Base-by-base conservation (phyloP, 2,888 invertebrate species). In the Biston betularia region DNA sequence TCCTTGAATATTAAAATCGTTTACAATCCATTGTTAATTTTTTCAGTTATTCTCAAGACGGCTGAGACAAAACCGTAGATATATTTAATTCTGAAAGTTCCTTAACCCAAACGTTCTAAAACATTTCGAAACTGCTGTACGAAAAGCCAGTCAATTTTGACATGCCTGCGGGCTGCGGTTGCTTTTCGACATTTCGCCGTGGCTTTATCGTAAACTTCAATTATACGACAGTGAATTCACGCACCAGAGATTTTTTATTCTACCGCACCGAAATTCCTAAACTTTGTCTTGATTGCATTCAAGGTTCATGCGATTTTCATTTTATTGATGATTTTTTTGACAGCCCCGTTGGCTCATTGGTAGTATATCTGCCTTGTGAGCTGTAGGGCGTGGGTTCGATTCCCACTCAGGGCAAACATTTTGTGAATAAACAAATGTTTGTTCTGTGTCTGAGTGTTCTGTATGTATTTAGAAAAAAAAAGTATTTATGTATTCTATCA, bases 131-230 rank as follows among this genome's bases (percentile, higher is more conserved):
- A 84, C 68, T 59, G 71, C 71, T 80, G 77, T 76, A 76, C 77
- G 79, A 81, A 78, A 79, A 75, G 74, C 63, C 63, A 70, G 71
- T 62, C 46, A 77, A 79, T 78, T 79, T 79, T 70, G 76, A 78
- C 79, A 76, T 83, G 74, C 74, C 79, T 82, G 84, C 74, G 84
- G 49, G 82, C 78, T 83, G 85, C 76, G 84, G 85, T 83, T 71
- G 57, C 68, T 79, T 82, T 84, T 80, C 83, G 77, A 75, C 77
- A 80, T 77, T 75, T 78, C 62, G 73, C 75, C 75, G 72, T 71
- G 24, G 68, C 70, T 52, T 62, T 73, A 67, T 70, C 73, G 75
- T 73, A 75, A 74, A 75, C 75, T 73, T 61, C 74, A 76, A 80
- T 78, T 72, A 79, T 54, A 40, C 24, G 48, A 48, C 24, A 24